Evolutionary conservation across 2,888 invertebrate species (phyloP), one percentile per base, ranked within the genome.

Genomic region (Lucinisca nassula): DNA sequence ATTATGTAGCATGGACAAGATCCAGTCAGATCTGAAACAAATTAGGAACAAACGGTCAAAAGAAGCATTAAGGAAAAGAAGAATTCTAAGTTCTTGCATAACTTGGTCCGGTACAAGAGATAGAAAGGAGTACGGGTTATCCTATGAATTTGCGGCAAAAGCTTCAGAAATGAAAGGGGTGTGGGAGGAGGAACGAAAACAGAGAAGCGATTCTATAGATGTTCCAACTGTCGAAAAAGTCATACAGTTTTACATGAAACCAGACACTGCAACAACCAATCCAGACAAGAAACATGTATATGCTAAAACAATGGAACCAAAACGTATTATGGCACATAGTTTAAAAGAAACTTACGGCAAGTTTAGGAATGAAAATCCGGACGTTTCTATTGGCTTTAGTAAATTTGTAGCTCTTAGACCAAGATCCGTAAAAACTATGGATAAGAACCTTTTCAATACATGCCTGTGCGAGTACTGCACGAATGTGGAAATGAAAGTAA

Each of bases 381-480:
- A 58, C 70, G 73, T 78, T 21, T 76, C 58, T 37, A 76, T 80
- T 38, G 82, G 82, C 10, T 84, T 79, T 35, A 82, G 82, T n/a
- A 86, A 81, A 37, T 84, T 89, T 79, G 86, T 76, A 21, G 61
- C 70, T 27, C 82, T 80, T 14, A 78, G 51, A 21, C 86, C 86
- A 67, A 49, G 32, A 72, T 82, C 79, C 70, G 73, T 89, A 0
- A 24, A 82, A 73, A 51, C 86, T 8, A 74, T 74, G 21, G 30
- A 35, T 0, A 86, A 82, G 30, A 72, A 84, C 67, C 51, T 30
- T 27, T 89, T 77, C 84, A 75, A 75, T 73, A 76, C 74, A 40
- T 90, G 88, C 38, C 40, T 90, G 1, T 90, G 85, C 73, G 90
- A 84, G 4, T 51, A 30, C 40, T 90, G 88, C 38, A 78, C 82